Evolutionary conservation across 2,888 invertebrate genomes (phyloP).

Genomic region (Endomychus coccineus): DNA sequence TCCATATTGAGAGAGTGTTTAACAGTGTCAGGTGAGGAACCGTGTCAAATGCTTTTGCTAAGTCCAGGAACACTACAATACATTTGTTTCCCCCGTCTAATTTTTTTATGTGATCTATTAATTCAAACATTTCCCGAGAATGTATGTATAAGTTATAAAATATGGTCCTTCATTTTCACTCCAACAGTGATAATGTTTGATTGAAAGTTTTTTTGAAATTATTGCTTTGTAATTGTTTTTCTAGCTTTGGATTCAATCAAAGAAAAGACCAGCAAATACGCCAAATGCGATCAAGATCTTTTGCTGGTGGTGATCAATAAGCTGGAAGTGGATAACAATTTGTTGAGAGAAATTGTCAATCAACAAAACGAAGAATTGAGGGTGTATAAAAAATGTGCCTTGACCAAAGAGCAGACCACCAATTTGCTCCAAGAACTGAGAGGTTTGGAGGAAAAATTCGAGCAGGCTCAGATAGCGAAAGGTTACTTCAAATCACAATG

Average conservation of each 20-base stretch:
- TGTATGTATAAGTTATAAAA: no score
- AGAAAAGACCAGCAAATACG: conserved; percentile 24
- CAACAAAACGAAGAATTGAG: conserved; percentile 39
- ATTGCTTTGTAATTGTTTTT: no score
- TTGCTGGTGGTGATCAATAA: conserved; percentile 35
- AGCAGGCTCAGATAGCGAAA: conserved; percentile 58
- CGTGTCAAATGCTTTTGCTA: no score
- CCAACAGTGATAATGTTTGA: no score
- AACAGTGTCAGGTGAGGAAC: no score
- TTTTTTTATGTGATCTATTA: no score
- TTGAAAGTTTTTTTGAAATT: no score
- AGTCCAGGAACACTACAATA: no score
- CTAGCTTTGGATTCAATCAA: conserved; percentile 13
- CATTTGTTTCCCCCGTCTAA: no score
- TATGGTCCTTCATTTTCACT: no score
- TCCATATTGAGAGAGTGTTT: no score
- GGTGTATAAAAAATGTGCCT: conserved; percentile 48
- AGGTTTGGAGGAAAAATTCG: conserved; percentile 56
- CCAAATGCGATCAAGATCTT: conserved; percentile 29
- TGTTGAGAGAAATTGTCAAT: conserved; percentile 33
- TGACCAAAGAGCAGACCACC: conserved; percentile 60
- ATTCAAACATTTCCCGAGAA: no score
- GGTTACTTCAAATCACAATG: conserved; percentile 71
- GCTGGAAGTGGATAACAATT: conserved; percentile 35
- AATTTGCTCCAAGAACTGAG: conserved; percentile 60